A percentile compares a stretch with the other conserved stretches of the same genome.
Conservation (phyloP, 2,113 vertebrate genomes). For the Chaenogobius annularis region DNA sequence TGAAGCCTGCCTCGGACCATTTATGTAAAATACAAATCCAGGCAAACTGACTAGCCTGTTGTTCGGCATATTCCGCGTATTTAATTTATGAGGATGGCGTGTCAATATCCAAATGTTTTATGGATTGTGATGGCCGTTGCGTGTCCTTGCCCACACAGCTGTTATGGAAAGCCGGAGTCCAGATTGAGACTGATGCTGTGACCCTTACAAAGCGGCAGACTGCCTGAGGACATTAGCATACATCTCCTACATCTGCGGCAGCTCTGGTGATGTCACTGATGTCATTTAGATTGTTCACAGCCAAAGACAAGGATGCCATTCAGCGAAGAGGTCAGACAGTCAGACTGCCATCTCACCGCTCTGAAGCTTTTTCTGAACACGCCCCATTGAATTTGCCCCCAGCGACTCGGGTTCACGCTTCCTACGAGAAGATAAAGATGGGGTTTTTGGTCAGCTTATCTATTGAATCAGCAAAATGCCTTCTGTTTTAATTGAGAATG, state of each 20-base stretch:
- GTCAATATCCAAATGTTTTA: constrained; percentile 12
- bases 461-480: background rate
- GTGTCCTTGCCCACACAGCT: background rate
- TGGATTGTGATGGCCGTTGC: background rate
- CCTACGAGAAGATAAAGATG: background rate
- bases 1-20: background rate
- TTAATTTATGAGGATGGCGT: background rate
- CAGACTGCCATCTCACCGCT: background rate
- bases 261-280: constrained; percentile 1
- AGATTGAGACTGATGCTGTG: background rate
- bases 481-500: background rate
- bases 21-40: background rate
- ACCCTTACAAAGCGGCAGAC: background rate
- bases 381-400: background rate
- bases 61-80: background rate
- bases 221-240: constrained; percentile 6
- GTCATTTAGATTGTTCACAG: constrained; percentile 15
- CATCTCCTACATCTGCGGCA: background rate
- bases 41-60: background rate
- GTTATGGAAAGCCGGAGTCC: no score
- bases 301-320: constrained; percentile 44
- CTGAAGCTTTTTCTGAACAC: background rate
- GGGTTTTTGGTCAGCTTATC: constrained; percentile 7
- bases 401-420: background rate
- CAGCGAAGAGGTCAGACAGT: constrained; percentile 11